These are phyloP conservation scores for Eristalis pertinax DNA, from an alignment of 2,888 invertebrate genomes.

Conservation along the genomic window DNA sequence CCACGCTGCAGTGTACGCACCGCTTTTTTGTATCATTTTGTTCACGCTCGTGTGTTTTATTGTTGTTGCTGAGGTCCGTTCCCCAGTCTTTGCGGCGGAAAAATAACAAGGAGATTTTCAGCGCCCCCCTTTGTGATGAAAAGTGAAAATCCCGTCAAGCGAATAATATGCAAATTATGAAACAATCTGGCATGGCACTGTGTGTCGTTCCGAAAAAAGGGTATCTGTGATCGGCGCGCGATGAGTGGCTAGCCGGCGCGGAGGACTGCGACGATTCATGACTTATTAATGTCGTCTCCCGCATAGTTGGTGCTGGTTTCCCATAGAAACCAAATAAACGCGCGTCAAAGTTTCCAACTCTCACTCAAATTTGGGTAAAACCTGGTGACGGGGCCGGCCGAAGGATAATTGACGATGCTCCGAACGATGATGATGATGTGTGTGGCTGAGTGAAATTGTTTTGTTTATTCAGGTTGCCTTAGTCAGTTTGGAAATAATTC, in stretches of 20 bases:
- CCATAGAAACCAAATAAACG: conserved; percentile 11
- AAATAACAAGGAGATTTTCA: conserved; percentile 9
- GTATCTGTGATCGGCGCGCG: conserved; percentile 8
- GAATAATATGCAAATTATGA: conserved; percentile 71
- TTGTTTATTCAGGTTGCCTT: conserved; percentile 57
- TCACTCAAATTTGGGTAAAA: conserved; percentile 18
- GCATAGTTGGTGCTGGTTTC: conserved; percentile 3
- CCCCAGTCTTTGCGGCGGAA: conserved; percentile 19
- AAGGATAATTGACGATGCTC: conserved; percentile 56
- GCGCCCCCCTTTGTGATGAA: not conserved
- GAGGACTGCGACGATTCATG: conserved; percentile 49
- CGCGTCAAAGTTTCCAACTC: conserved; percentile 33
- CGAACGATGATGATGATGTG: conserved; percentile 33
- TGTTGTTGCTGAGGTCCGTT: not conserved
- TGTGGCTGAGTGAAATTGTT: conserved; percentile 39
- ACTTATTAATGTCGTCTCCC: conserved; percentile 59
- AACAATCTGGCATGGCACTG: conserved; percentile 66
- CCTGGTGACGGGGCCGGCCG: not conserved
- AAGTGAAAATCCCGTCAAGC: conserved; percentile 52
- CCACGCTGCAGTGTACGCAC: conserved; percentile 59
- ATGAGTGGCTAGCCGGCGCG: not conserved
- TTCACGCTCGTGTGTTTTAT: not conserved
- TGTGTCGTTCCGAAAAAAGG: not conserved
- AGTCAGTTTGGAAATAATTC: conserved; percentile 30
- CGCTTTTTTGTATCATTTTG: conserved; percentile 13